Evolutionary conservation across 2,888 invertebrate species (phyloP).

Genomic region (Nomada lathburiana): DNA sequence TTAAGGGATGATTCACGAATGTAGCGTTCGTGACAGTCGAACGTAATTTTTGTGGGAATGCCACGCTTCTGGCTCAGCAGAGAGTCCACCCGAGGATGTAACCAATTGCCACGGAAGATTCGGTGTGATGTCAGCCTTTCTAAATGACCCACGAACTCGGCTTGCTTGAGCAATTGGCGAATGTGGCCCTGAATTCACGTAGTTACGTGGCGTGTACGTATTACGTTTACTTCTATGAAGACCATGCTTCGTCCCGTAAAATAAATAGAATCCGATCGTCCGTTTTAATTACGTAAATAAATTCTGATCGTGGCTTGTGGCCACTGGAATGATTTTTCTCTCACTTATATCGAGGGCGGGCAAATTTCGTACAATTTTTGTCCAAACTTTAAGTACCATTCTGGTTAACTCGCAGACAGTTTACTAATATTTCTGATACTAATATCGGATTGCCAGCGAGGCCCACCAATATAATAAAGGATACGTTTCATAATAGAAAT

Average conservation of each 20-base stretch:
- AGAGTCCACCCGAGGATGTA: slow-evolving; percentile 59
- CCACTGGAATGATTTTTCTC: too few species aligned
- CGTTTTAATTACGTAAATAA: too few species aligned
- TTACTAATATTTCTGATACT: neutral
- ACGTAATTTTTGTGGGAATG: slow-evolving; percentile 66
- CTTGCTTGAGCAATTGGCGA: slow-evolving; percentile 76
- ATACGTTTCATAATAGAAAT: neutral
- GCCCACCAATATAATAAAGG: too few species aligned
- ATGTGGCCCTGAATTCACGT: slow-evolving; percentile 71
- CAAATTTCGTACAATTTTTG: neutral
- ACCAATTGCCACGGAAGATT: slow-evolving; percentile 68
- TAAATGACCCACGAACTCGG: slow-evolving; percentile 79
- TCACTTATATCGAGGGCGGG: neutral
- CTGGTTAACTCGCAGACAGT: neutral
- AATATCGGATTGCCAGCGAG: neutral
- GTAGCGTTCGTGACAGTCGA: slow-evolving; percentile 59
- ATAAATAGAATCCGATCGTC: too few species aligned
- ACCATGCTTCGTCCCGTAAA: too few species aligned
- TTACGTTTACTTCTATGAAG: too few species aligned
- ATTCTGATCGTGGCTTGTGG: too few species aligned
- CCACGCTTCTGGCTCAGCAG: slow-evolving; percentile 58
- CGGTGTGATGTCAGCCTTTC: slow-evolving; percentile 73
- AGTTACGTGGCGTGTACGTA: neutral
- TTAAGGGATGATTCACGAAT: slow-evolving; percentile 47
- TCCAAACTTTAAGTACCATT: too few species aligned